phyloP scores from a whole-genome alignment of 2,797 vertebrate genomes.

The Falco novaeseelandiae region DNA sequence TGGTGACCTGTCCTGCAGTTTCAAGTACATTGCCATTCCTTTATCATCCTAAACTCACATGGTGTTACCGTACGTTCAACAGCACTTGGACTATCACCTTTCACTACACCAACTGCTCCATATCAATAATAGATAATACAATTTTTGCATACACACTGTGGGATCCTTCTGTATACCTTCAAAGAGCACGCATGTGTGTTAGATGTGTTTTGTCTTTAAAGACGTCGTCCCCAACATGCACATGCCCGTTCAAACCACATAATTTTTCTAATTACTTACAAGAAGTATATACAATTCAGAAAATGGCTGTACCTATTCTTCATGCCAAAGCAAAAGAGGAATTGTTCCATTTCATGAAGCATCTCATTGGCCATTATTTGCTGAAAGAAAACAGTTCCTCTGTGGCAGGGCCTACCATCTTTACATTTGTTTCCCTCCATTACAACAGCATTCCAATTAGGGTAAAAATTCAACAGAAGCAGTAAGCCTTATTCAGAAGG shows the following conservation, averaged over 20 bases:
- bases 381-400: neutral
- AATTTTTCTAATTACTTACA: neutral
- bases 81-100: neutral
- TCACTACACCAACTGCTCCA: fast-evolving
- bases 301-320: neutral
- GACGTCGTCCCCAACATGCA: neutral
- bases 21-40: neutral
- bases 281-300: neutral
- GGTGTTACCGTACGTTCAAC: neutral
- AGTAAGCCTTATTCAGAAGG: neutral
- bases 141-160: neutral
- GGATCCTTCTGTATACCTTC: neutral
- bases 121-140: neutral
- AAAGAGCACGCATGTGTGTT: neutral
- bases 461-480: neutral
- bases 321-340: neutral
- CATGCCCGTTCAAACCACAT: neutral
- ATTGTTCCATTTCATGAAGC: neutral
- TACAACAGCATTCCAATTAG: neutral
- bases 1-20: neutral
- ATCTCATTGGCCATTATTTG: neutral
- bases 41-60: neutral
- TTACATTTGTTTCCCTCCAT: neutral
- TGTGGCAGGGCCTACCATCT: neutral
- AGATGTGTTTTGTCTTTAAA: neutral